Percentiles rank a stretch among this genome's conserved stretches.
Conservation (phyloP, 2,888 invertebrate species). For the Synanthedon myopaeformis region DNA sequence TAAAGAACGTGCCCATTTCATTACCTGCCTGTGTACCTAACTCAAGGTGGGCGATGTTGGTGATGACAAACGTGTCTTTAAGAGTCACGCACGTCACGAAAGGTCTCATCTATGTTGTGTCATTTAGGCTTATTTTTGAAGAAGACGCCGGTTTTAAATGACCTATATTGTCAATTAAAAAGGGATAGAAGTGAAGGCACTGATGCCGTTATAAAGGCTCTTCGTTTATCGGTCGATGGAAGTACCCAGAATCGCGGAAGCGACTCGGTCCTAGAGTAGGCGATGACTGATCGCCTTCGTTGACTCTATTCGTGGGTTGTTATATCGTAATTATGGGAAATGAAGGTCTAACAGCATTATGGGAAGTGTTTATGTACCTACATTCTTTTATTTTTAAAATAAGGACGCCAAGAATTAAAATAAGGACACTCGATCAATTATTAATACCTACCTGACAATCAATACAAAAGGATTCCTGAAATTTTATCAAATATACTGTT, state of each 20-base stretch:
- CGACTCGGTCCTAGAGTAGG: not conserved
- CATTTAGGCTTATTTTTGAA: not conserved
- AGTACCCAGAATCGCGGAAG: not conserved
- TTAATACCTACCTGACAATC: too few species aligned
- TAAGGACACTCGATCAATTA: too few species aligned
- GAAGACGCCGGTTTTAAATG: not conserved
- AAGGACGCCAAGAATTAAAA: too few species aligned
- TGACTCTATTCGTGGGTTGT: not conserved
- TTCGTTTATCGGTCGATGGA: not conserved
- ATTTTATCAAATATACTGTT: too few species aligned
- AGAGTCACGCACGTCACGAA: not conserved
- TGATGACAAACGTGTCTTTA: conserved; percentile 7
- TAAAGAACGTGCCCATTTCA: not conserved
- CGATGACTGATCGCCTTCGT: conserved; percentile 7
- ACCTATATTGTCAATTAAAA: not conserved
- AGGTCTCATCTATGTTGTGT: not conserved
- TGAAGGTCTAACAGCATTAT: not conserved
- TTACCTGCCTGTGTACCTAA: not conserved
- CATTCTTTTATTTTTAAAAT: not conserved
- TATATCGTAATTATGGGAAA: not conserved
- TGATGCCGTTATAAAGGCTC: not conserved
- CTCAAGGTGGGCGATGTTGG: conserved; percentile 7
- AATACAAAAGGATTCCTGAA: too few species aligned
- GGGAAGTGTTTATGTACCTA: not conserved
- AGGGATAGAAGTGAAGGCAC: not conserved